phyloP scores from a whole-genome alignment of 2,888 invertebrate species.

The Cacoxenus indagator region DNA sequence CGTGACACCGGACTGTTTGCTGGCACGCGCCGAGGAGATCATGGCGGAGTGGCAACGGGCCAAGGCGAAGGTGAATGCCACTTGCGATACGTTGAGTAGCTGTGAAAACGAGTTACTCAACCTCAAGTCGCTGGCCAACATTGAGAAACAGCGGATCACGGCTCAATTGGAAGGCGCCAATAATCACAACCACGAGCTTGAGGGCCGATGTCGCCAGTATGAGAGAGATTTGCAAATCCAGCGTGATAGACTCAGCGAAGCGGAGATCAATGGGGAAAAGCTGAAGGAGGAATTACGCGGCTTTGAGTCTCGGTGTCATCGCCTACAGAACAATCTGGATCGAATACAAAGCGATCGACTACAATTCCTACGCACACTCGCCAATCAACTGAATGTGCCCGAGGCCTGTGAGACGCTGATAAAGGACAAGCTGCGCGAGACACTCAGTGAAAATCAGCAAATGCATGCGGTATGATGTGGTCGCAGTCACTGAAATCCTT shows the following conservation, averaged over 20 bases:
- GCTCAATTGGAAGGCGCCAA: conserved; percentile 73
- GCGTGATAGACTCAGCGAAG: conserved; percentile 80
- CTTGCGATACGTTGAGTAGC: conserved; percentile 70
- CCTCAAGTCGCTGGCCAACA: conserved; percentile 65
- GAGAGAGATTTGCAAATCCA: conserved; percentile 83
- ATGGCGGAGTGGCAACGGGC: conserved; percentile 80
- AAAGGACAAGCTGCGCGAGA: conserved; percentile 83
- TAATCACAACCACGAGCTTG: conserved; percentile 78
- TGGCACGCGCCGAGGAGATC: conserved; percentile 84
- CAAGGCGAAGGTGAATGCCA: conserved; percentile 73
- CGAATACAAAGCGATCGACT: conserved; percentile 69
- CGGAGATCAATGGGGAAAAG: conserved; percentile 78
- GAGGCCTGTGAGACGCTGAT: conserved; percentile 85
- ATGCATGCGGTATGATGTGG: conserved; percentile 78
- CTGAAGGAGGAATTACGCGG: conserved; percentile 69
- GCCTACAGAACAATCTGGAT: conserved; percentile 68
- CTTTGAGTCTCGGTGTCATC: conserved; percentile 70
- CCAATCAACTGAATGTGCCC: conserved; percentile 75
- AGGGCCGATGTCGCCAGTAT: conserved; percentile 80
- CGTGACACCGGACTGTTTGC: conserved; percentile 78
- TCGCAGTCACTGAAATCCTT: not conserved
- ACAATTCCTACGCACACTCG: conserved; percentile 66
- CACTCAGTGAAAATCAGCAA: conserved; percentile 83
- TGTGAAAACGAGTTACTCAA: conserved; percentile 69
- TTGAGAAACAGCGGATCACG: conserved; percentile 82